Conservation (phyloP, 2,888 invertebrate genomes). For the Sisyra terminalis region DNA sequence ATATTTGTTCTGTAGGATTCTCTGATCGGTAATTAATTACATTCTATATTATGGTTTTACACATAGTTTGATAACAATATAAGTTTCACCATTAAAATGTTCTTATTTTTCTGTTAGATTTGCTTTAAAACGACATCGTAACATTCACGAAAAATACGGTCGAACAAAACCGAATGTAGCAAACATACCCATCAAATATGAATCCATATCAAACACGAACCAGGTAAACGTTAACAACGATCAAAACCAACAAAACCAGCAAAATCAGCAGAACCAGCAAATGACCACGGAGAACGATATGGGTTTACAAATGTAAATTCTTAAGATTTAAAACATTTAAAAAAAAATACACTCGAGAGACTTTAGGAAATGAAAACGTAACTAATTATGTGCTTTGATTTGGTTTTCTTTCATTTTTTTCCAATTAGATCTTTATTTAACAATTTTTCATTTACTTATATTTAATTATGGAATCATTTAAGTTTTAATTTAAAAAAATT, state of each 20-base stretch:
- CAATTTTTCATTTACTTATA: no score
- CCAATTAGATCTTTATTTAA: no score
- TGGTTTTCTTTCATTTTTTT: no score
- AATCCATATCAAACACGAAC: conserved; percentile 11
- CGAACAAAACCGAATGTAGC: conserved; percentile 29
- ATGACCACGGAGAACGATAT: conserved; percentile 15
- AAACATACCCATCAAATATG: conserved; percentile 9
- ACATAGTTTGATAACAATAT: background rate
- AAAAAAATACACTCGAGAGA: no score
- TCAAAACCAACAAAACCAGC: conserved; percentile 20
- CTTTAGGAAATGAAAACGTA: no score
- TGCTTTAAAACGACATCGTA: conserved; percentile 69
- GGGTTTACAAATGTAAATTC: conserved; percentile 1
- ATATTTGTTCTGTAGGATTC: conserved; percentile 72
- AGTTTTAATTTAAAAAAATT: no score
- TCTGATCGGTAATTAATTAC: conserved; percentile 50
- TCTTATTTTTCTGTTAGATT: conserved; percentile 27
- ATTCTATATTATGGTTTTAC: conserved; percentile 27
- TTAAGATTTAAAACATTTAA: background rate
- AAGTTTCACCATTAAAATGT: background rate
- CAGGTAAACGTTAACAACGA: conserved; percentile 18
- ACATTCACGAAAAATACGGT: conserved; percentile 79
- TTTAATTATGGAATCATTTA: no score
- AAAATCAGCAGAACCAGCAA: conserved; percentile 9
- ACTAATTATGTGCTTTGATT: no score